phyloP scores from a whole-genome alignment of 92 coral and sea anemone genomes.

The Plumapathes pennacea region DNA sequence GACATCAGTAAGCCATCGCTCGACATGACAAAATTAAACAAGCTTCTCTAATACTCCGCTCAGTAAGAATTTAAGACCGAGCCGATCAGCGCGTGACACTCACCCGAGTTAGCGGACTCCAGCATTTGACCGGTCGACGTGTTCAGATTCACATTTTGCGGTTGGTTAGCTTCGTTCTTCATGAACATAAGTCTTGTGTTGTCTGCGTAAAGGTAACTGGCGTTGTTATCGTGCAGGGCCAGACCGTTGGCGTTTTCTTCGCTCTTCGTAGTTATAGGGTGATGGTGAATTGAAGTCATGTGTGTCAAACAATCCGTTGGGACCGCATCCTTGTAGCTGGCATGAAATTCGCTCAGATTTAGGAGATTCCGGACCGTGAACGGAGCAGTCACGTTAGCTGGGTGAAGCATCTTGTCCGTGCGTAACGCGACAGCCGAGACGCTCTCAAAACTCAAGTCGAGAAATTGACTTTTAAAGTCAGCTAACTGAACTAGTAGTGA shows the following conservation, averaged over 20 bases:
- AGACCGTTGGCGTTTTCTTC: conserved; percentile 85
- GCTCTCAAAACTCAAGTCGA: too few species aligned
- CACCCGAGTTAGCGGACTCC: conserved; percentile 77
- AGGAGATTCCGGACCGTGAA: conserved; percentile 94
- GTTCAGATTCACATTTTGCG: conserved; percentile 54
- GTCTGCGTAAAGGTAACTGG: conserved; percentile 71
- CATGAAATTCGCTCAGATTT: conserved; percentile 79
- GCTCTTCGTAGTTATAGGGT: conserved; percentile 75
- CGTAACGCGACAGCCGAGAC: too few species aligned
- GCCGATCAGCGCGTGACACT: conserved; percentile 53
- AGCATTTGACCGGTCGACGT: conserved; percentile 74
- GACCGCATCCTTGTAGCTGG: conserved; percentile 85
- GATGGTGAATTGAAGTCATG: conserved; percentile 85
- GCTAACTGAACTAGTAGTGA: conserved; percentile 93
- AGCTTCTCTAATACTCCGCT: conserved; percentile 66
- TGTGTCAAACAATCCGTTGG: conserved; percentile 84
- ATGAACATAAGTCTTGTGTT: conserved; percentile 84
- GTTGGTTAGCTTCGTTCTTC: conserved; percentile 75
- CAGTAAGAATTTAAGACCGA: conserved; percentile 65
- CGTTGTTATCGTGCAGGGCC: conserved; percentile 73
- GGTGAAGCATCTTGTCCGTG: conserved; percentile 73
- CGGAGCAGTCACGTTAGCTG: conserved; percentile 92
- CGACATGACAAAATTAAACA: conserved; percentile 86
- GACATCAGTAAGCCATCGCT: too few species aligned
- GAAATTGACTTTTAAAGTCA: too few species aligned